A percentile compares a stretch with the other conserved stretches of the same genome.
phyloP scores from a whole-genome alignment of 2,113 vertebrate genomes.

The Oostethus manadensis region DNA sequence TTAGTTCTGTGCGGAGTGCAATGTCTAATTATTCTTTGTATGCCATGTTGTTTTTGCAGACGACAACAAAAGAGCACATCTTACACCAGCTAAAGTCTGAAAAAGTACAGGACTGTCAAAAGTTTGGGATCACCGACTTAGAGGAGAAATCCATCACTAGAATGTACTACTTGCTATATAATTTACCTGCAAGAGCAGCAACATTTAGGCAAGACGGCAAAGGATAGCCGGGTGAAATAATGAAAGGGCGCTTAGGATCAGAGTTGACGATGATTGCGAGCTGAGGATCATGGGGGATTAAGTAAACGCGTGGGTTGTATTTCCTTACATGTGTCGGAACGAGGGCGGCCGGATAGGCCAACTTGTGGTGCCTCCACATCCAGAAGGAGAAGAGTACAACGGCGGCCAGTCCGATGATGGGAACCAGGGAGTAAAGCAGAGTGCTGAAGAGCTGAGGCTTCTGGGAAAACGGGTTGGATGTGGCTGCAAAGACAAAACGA shows the following conservation, averaged over 20 bases:
- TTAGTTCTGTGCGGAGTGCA: too few relatives aligned
- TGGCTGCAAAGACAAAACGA: conserved; percentile 70
- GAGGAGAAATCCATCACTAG: conserved; percentile 35
- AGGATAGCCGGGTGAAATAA: conserved; percentile 2
- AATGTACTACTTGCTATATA: neutral
- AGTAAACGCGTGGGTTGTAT: neutral
- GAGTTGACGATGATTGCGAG: conserved; percentile 1
- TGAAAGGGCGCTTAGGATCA: neutral
- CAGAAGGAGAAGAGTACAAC: conserved; percentile 93
- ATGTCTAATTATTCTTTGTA: too few relatives aligned
- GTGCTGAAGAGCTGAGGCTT: conserved; percentile 92
- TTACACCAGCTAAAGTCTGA: too few relatives aligned
- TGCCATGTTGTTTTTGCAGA: too few relatives aligned
- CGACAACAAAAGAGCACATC: too few relatives aligned
- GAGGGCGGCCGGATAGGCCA: conserved; percentile 94
- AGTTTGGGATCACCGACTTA: neutral
- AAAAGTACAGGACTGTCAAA: too few relatives aligned
- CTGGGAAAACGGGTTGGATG: conserved; percentile 86
- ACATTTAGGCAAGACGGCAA: conserved; percentile 34
- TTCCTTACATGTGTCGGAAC: conserved; percentile 93
- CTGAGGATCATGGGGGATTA: neutral
- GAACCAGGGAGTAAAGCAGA: conserved; percentile 91
- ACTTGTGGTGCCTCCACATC: conserved; percentile 98
- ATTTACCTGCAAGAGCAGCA: conserved; percentile 25
- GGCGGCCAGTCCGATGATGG: conserved; percentile 89